Evolutionary conservation across 2,797 vertebrate genomes (phyloP).

Genomic region (Oreochromis grahami): DNA sequence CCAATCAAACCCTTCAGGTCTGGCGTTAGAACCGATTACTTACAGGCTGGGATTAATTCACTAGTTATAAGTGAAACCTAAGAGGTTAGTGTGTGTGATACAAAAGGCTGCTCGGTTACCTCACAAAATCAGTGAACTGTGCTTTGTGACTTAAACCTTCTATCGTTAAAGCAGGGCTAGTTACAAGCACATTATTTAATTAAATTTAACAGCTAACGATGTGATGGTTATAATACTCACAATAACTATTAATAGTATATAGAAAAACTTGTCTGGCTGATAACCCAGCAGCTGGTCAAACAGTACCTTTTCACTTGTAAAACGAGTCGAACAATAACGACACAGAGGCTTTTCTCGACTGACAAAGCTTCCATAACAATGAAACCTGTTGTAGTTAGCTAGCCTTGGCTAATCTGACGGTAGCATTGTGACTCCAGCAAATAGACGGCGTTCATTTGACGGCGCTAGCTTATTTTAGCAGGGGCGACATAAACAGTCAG

Average conservation of each 20-base stretch:
- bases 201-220: not conserved
- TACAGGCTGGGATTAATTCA: not conserved
- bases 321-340: not conserved
- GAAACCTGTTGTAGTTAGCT: conserved; percentile 47
- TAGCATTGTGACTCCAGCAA: conserved; percentile 53
- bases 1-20: not conserved
- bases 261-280: not conserved
- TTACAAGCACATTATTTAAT: not conserved
- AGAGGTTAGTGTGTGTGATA: not conserved
- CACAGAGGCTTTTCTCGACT: not conserved
- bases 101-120: conserved; percentile 43
- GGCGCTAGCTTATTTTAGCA: conserved; percentile 54
- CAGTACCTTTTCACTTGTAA: not conserved
- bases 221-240: not conserved
- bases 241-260: not conserved
- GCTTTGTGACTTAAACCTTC: not conserved
- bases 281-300: not conserved
- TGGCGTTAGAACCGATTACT: not conserved
- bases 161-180: not conserved
- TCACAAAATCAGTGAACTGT: not conserved
- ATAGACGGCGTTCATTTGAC: conserved; percentile 65
- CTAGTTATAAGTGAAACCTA: not conserved
- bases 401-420: conserved; percentile 3
- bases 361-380: conserved; percentile 16
- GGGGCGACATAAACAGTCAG: conserved; percentile 24